Percentiles rank a stretch among this genome's conserved stretches.
These are phyloP conservation scores for Hyaena hyaena DNA, from an alignment of 2,113 vertebrate species.

Conservation along the genomic window DNA sequence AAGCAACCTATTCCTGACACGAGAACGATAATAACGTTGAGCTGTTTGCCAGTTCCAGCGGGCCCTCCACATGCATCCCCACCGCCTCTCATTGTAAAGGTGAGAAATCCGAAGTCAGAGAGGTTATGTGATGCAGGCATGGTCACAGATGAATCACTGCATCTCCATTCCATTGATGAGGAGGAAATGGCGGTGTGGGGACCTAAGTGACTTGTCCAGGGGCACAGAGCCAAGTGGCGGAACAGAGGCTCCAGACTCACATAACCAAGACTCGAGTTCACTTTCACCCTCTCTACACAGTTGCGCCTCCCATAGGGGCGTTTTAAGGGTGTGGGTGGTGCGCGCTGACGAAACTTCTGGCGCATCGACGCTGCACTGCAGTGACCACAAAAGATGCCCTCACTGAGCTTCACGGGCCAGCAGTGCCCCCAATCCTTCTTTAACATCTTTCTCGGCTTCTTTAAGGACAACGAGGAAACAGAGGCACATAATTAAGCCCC, in stretches of 20 bases:
- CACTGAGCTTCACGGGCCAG: fast-evolving
- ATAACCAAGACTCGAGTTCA: not conserved
- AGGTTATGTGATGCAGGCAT: fast-evolving
- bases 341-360: not conserved
- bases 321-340: not conserved
- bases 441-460: not conserved
- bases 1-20: not conserved
- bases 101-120: not conserved
- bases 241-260: not conserved
- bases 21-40: fast-evolving
- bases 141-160: not conserved
- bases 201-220: not conserved
- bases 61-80: not conserved
- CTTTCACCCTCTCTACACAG: no score
- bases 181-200: not conserved
- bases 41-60: fast-evolving
- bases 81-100: not conserved
- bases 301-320: fast-evolving
- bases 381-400: fast-evolving
- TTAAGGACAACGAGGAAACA: not conserved
- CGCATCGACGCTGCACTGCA: not conserved
- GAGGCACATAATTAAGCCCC: not conserved
- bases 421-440: not conserved
- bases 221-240: not conserved
- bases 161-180: not conserved